phyloP scores from a whole-genome alignment of 2,113 vertebrate genomes.

The Ibidorhyncha struthersii region DNA sequence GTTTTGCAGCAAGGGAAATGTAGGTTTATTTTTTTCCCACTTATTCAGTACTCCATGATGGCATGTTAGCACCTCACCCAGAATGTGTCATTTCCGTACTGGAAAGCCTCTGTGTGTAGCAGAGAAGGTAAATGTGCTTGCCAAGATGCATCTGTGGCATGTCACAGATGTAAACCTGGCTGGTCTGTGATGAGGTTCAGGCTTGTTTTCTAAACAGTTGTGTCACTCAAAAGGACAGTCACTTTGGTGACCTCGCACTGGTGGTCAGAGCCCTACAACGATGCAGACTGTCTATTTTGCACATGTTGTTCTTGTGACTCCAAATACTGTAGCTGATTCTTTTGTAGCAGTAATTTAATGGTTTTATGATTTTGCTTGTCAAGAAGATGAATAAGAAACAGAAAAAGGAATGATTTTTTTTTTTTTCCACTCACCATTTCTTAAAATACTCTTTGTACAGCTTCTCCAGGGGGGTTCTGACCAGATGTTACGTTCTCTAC shows the following conservation, averaged over 20 bases:
- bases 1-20: neutral
- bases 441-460: conserved; percentile 66
- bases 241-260: too few relatives aligned
- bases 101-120: neutral
- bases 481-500: conserved; percentile 85
- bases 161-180: neutral
- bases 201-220: neutral
- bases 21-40: neutral
- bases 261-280: neutral
- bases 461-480: conserved; percentile 94
- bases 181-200: neutral
- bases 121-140: neutral
- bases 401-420: neutral
- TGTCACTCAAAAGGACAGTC: neutral
- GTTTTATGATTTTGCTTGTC: neutral
- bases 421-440: neutral
- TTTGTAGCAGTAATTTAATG: neutral
- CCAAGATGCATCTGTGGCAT: neutral
- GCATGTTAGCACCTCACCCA: neutral
- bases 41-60: neutral
- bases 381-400: neutral
- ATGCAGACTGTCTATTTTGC: neutral
- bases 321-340: neutral
- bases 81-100: neutral
- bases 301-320: neutral